These are phyloP conservation scores for Strix aluco DNA, from an alignment of 2,113 vertebrate species.

Conservation along the genomic window DNA sequence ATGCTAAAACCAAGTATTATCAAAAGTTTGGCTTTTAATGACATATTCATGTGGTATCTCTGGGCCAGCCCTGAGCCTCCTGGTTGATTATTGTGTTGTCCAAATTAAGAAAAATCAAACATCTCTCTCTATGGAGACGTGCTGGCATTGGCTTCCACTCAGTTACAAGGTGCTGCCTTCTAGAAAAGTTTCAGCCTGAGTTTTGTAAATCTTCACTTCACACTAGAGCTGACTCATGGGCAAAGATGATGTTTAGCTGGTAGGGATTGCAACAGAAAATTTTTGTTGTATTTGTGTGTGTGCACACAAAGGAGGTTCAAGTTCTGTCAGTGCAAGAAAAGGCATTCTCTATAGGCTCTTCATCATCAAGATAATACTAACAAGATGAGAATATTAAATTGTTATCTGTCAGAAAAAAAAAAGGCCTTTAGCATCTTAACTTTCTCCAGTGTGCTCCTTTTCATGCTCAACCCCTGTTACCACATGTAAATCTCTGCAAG, in stretches of 20 bases:
- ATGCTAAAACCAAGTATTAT: background rate
- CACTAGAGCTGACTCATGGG: background rate
- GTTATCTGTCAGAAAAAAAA: background rate
- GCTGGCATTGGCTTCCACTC: background rate
- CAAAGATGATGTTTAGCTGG: background rate
- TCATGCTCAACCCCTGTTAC: background rate
- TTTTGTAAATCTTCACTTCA: background rate
- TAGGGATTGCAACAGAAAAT: background rate
- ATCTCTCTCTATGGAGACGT: background rate
- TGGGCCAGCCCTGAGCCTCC: background rate
- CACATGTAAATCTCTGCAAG: background rate
- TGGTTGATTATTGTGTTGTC: background rate
- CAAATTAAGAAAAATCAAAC: background rate
- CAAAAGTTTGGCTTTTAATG: background rate
- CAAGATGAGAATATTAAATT: background rate
- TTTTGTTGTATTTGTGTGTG: background rate
- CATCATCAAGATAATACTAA: background rate
- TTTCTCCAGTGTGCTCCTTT: background rate
- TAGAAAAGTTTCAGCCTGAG: background rate
- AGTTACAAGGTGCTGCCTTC: background rate
- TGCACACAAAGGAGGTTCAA: background rate
- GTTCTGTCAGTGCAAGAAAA: background rate
- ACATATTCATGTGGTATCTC: background rate
- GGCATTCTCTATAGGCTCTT: background rate
- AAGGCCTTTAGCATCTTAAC: background rate